phyloP scores from a whole-genome alignment of 2,888 invertebrate species.

The Unio pictorum region DNA sequence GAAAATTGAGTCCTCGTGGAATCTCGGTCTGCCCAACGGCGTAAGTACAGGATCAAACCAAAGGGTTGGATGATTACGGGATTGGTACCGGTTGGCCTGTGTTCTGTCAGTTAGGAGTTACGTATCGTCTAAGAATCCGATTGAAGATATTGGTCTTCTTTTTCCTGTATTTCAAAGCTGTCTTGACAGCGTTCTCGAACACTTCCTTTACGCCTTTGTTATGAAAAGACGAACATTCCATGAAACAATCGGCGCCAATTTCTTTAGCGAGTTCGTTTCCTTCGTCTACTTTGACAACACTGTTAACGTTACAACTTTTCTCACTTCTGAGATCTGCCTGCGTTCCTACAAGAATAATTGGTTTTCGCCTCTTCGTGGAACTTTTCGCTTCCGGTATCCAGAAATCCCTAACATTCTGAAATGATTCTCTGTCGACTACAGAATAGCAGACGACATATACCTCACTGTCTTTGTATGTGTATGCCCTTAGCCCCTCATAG shows the following conservation, averaged over 20 bases:
- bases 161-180: conserved; percentile 43
- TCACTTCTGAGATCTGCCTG: conserved; percentile 41
- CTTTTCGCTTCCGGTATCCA: conserved; percentile 54
- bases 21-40: no score
- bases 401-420: conserved; percentile 41
- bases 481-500: conserved; percentile 47
- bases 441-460: conserved; percentile 56
- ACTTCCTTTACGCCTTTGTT: conserved; percentile 40
- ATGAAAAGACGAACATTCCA: conserved; percentile 47
- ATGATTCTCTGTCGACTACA: conserved; percentile 48
- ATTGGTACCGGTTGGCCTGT: no score
- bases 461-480: conserved; percentile 55
- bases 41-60: no score
- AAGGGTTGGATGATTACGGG: no score
- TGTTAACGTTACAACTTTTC: not conserved
- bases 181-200: conserved; percentile 47
- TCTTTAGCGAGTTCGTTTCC: conserved; percentile 43
- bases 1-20: no score
- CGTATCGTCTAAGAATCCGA: conserved; percentile 19
- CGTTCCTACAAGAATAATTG: conserved; percentile 53
- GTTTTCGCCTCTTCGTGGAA: conserved; percentile 40
- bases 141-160: conserved; percentile 36
- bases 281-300: conserved; percentile 31
- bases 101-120: not conserved
- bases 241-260: conserved; percentile 47